Evolutionary conservation across 2,113 vertebrate genomes (phyloP).

Genomic region (Apteryx owenii): DNA sequence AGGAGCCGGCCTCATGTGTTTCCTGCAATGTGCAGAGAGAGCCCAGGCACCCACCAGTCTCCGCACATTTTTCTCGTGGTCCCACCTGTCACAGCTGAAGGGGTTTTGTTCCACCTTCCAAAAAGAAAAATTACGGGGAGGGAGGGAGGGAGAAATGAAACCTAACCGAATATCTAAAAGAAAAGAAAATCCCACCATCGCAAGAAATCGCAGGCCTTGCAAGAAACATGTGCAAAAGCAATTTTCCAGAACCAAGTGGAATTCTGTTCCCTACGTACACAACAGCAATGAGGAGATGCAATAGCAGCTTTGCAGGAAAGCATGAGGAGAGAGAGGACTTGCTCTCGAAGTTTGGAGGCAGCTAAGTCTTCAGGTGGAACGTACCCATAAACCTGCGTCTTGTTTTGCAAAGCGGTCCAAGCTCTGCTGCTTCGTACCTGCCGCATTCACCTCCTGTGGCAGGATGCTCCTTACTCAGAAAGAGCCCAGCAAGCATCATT

Average conservation of each 20-base stretch:
- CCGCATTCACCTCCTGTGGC: not conserved
- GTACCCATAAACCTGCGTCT: not conserved
- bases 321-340: not conserved
- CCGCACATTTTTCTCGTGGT: not conserved
- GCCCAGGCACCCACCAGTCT: not conserved
- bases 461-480: not conserved
- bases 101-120: slow-evolving; percentile 35
- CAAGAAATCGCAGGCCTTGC: not conserved
- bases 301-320: not conserved
- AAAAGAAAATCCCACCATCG: not conserved
- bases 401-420: not conserved
- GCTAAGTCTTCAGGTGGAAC: not conserved
- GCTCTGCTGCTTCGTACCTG: not conserved
- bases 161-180: not conserved
- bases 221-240: slow-evolving; percentile 79
- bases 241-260: slow-evolving; percentile 76
- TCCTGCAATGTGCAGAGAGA: not conserved
- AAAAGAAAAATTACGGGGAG: not conserved
- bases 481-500: not conserved
- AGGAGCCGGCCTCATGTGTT: rapidly evolving
- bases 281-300: not conserved
- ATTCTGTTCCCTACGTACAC: slow-evolving; percentile 67
- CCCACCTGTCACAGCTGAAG: slow-evolving; percentile 45
- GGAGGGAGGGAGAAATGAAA: slow-evolving; percentile 24
- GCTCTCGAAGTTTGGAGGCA: not conserved